phyloP scores from a whole-genome alignment of 1,140 invertebrate genomes.

The Capitella teleta region DNA sequence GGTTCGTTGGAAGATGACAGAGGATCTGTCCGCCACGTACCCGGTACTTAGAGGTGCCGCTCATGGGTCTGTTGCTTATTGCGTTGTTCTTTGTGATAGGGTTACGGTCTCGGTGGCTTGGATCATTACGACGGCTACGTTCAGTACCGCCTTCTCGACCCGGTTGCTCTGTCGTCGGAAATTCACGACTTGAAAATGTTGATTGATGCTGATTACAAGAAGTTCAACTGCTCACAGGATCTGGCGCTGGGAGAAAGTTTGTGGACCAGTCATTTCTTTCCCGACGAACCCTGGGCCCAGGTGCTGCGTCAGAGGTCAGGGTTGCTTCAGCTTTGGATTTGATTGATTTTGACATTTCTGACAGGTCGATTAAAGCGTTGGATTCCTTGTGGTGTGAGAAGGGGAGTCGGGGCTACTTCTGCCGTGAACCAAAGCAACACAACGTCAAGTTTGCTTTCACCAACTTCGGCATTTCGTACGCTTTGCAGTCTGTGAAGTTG shows the following conservation, averaged over 20 bases:
- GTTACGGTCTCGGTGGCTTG: conserved; percentile 7
- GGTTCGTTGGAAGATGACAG: conserved; percentile 14
- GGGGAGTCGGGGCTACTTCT: conserved; percentile 5
- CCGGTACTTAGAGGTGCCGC: background rate
- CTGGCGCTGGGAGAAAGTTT: conserved; percentile 8
- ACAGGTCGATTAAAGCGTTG: background rate
- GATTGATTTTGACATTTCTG: background rate
- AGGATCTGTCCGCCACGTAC: conserved; percentile 11
- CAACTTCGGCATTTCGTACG: conserved; percentile 10
- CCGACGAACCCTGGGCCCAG: conserved; percentile 8
- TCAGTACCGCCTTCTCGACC: conserved; percentile 7
- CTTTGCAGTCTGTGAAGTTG: conserved; percentile 1
- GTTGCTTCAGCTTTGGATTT: background rate
- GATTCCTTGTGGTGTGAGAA: conserved; percentile 2
- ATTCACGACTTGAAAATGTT: conserved; percentile 3
- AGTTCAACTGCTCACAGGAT: conserved; percentile 6
- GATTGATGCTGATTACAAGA: conserved; percentile 2
- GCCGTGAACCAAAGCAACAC: conserved; percentile 2
- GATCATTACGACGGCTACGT: conserved; percentile 11
- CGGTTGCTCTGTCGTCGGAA: conserved; percentile 4
- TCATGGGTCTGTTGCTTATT: background rate
- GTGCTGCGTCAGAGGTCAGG: conserved; percentile 4
- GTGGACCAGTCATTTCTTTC: conserved; percentile 11
- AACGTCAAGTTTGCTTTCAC: conserved; percentile 9
- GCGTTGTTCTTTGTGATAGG: background rate